These are phyloP conservation scores for Mayetiola destructor DNA, from an alignment of 2,888 invertebrate genomes.

Conservation along the genomic window DNA sequence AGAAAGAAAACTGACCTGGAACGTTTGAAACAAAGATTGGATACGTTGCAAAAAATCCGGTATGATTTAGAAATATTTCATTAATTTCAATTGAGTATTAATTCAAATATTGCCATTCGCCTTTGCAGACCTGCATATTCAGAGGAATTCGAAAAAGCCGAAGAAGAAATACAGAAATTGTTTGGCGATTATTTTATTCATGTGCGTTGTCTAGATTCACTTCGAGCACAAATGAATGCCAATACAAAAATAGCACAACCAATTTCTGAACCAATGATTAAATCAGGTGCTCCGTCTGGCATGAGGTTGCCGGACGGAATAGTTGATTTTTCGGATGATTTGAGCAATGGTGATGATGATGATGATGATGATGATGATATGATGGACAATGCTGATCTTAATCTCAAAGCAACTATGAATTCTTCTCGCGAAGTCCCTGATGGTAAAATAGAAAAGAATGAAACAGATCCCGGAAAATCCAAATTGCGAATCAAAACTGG, in stretches of 20 bases:
- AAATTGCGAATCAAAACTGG: slow-evolving; percentile 13
- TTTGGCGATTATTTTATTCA: slow-evolving; percentile 80
- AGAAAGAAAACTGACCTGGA: slow-evolving; percentile 79
- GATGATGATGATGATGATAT: not conserved
- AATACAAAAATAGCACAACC: slow-evolving; percentile 26
- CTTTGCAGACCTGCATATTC: slow-evolving; percentile 65
- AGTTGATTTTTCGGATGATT: slow-evolving; percentile 23
- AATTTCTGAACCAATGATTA: slow-evolving; percentile 27
- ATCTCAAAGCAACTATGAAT: not conserved
- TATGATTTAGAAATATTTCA: not conserved
- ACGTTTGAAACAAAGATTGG: slow-evolving; percentile 81
- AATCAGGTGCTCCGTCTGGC: slow-evolving; percentile 28
- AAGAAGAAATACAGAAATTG: slow-evolving; percentile 65
- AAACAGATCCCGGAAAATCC: not conserved
- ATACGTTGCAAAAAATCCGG: slow-evolving; percentile 86
- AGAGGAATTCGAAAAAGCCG: slow-evolving; percentile 84
- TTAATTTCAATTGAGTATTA: not conserved
- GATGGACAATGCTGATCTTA: too few relatives aligned
- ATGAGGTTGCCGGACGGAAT: slow-evolving; percentile 29
- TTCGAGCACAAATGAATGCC: slow-evolving; percentile 65
- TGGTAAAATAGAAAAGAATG: not conserved
- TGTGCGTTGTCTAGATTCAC: slow-evolving; percentile 72
- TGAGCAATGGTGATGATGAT: slow-evolving; percentile 12
- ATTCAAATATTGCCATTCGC: slow-evolving; percentile 28
- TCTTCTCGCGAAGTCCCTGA: not conserved